These are phyloP conservation scores for Enteromius viviparus DNA, from an alignment of 2,797 vertebrate species.

Conservation along the genomic window DNA sequence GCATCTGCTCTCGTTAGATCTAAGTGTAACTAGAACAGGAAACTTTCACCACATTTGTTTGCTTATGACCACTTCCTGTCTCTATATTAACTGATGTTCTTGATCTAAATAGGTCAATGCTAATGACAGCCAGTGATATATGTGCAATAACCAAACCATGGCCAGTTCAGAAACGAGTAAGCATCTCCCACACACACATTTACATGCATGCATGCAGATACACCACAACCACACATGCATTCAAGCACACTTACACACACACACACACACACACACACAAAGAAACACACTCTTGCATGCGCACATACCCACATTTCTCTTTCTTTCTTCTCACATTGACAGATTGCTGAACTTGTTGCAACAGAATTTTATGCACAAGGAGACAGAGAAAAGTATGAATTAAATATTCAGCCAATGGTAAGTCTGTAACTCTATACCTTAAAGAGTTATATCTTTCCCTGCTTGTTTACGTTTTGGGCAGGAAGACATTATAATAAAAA, in stretches of 20 bases:
- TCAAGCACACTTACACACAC: background rate
- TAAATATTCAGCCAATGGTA: conserved; percentile 69
- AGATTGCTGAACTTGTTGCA: conserved; percentile 69
- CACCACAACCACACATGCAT: conserved; percentile 6
- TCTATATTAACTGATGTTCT: conserved; percentile 29
- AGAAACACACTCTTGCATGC: background rate
- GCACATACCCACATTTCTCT: background rate
- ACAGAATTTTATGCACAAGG: conserved; percentile 73
- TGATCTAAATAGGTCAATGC: conserved; percentile 64
- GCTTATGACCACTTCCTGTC: conserved; percentile 11
- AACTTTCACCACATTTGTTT: conserved; percentile 12
- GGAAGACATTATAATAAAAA: background rate
- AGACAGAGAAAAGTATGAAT: conserved; percentile 69
- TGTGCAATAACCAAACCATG: conserved; percentile 71
- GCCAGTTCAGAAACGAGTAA: conserved; percentile 67
- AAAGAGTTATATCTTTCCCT: background rate
- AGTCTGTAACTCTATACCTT: conserved; percentile 25
- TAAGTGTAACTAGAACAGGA: conserved; percentile 2
- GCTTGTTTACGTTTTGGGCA: background rate
- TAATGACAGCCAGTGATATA: conserved; percentile 71
- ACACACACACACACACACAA: too few species aligned
- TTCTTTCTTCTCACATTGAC: conserved; percentile 9
- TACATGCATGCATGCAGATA: background rate
- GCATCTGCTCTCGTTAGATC: background rate
- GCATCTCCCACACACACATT: conserved; percentile 22